Conservation (phyloP, 1,140 invertebrate species). For the Diuraphis noxia region DNA sequence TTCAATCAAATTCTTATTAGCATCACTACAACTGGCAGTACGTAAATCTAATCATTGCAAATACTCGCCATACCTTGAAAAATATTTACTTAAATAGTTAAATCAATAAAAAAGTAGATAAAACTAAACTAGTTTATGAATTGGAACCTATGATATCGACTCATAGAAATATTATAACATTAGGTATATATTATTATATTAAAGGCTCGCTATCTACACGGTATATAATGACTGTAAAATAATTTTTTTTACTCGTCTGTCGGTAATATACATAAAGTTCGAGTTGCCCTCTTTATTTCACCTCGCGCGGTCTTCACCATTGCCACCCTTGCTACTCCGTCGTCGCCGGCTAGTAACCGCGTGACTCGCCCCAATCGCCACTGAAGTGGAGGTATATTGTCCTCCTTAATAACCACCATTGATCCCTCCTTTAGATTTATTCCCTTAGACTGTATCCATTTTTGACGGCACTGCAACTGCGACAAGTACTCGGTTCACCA, state of each 20-base stretch:
- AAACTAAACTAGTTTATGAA: too few species aligned
- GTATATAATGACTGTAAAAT: too few species aligned
- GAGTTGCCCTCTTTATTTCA: not conserved
- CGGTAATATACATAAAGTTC: not conserved
- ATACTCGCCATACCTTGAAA: too few species aligned
- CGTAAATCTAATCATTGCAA: too few species aligned
- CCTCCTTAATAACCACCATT: slow-evolving; percentile 55
- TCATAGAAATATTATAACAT: too few species aligned
- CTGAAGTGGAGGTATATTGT: slow-evolving; percentile 48
- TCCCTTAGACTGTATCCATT: not conserved
- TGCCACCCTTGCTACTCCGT: slow-evolving; percentile 55
- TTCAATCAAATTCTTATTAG: too few species aligned
- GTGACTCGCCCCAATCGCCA: slow-evolving; percentile 57
- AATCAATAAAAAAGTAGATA: too few species aligned
- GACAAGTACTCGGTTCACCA: not conserved
- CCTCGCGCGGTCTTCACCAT: not conserved
- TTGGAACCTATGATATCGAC: too few species aligned
- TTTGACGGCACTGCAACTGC: not conserved
- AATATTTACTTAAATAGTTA: too few species aligned
- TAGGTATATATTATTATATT: too few species aligned
- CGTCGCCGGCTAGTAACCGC: slow-evolving; percentile 55
- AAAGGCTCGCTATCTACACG: too few species aligned
- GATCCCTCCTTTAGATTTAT: not conserved
- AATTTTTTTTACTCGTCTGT: not conserved
- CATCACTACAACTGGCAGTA: too few species aligned